A percentile compares a stretch with the other conserved stretches of the same genome.
phyloP scores from a whole-genome alignment of 2,113 vertebrate species.

The Saccopteryx leptura region DNA sequence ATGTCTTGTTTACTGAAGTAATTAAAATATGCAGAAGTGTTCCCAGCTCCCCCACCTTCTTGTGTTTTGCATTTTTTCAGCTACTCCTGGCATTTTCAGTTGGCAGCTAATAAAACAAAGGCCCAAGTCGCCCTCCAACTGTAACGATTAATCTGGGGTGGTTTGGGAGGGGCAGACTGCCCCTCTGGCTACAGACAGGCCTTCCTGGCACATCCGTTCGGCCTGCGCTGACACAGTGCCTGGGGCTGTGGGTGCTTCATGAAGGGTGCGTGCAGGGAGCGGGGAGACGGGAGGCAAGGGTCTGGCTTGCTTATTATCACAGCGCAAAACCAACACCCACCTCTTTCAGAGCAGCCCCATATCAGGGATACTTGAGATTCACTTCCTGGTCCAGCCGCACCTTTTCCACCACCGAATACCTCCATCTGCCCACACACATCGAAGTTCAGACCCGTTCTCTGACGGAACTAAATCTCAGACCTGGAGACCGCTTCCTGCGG shows the following conservation, averaged over 20 bases:
- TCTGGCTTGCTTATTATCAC: neutral
- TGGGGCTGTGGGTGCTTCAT: conserved; percentile 80
- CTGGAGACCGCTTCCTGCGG: neutral
- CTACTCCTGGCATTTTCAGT: conserved; percentile 84
- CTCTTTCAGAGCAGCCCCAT: neutral
- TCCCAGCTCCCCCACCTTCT: conserved; percentile 55
- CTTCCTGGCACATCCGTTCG: conserved; percentile 61
- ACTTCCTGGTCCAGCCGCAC: neutral
- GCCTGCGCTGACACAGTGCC: conserved; percentile 70
- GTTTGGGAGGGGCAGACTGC: conserved; percentile 79
- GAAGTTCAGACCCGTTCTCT: neutral
- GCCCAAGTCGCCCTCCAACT: conserved; percentile 75
- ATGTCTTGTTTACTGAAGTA: conserved; percentile 76
- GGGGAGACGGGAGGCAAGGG: neutral
- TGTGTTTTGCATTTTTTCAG: conserved; percentile 58
- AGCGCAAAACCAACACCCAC: neutral
- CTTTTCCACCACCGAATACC: neutral
- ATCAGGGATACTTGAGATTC: neutral
- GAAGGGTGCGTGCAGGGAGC: conserved; percentile 43
- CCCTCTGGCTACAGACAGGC: conserved; percentile 74
- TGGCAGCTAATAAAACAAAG: conserved; percentile 80
- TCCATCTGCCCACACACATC: neutral
- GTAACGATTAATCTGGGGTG: conserved; percentile 82
- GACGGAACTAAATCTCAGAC: neutral
- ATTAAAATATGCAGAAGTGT: conserved; percentile 83